These are phyloP conservation scores for Zosterops hypoxanthus DNA, from an alignment of 2,113 vertebrate genomes.

Conservation along the genomic window DNA sequence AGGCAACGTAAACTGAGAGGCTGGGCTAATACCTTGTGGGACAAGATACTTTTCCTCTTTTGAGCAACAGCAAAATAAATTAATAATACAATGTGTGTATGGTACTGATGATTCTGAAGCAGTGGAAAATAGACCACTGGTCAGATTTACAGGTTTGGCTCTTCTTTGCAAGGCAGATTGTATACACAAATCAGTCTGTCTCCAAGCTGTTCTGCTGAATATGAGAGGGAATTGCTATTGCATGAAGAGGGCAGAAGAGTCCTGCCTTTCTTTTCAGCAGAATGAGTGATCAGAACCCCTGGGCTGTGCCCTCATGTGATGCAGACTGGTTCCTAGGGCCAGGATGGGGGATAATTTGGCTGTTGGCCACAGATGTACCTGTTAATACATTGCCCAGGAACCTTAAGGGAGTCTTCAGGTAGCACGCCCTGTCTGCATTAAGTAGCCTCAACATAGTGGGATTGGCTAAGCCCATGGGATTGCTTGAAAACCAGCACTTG, in stretches of 20 bases:
- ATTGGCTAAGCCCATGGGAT: background rate
- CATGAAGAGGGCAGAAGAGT: background rate
- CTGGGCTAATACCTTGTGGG: background rate
- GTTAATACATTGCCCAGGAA: background rate
- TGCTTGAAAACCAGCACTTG: background rate
- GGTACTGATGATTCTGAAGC: background rate
- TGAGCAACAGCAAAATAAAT: background rate
- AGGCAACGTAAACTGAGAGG: accelerated
- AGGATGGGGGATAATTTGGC: background rate
- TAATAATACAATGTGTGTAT: background rate
- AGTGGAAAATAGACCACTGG: background rate
- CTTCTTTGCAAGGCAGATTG: background rate
- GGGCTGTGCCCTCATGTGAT: background rate
- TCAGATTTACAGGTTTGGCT: background rate
- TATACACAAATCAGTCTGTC: background rate
- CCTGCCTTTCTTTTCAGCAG: background rate
- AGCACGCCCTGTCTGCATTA: background rate
- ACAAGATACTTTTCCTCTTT: background rate
- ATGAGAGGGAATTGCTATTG: background rate
- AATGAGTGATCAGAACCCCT: background rate
- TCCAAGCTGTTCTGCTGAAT: background rate
- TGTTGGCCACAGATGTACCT: background rate
- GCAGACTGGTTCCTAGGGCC: background rate
- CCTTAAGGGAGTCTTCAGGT: background rate
- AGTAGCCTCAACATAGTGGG: accelerated